Percentiles rank a stretch among this genome's conserved stretches.
These are phyloP conservation scores for Hyposoter didymator DNA, from an alignment of 2,888 invertebrate species.

Conservation along the genomic window DNA sequence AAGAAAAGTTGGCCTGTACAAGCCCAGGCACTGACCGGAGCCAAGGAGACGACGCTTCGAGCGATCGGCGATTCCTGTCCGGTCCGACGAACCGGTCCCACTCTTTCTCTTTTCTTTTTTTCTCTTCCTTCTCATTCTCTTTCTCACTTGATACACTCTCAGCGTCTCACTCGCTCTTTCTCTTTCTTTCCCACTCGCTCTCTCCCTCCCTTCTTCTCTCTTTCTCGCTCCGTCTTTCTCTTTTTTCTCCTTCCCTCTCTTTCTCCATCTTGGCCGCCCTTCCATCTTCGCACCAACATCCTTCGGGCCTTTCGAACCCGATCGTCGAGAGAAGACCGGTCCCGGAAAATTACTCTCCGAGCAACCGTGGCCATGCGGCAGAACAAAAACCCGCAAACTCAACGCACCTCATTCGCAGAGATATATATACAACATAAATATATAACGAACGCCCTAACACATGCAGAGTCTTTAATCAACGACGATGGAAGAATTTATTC, in stretches of 20 bases:
- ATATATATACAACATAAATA: background rate
- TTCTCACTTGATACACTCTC: conserved; percentile 36
- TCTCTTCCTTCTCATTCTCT: conserved; percentile 47
- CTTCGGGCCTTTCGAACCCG: conserved; percentile 70
- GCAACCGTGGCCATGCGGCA: conserved; percentile 68
- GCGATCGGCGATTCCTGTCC: conserved; percentile 79
- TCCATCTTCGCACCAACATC: conserved; percentile 61
- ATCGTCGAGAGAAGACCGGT: conserved; percentile 75
- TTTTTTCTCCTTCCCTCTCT: conserved; percentile 43
- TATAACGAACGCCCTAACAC: background rate
- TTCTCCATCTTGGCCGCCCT: conserved; percentile 49
- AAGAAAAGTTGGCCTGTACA: conserved; percentile 81
- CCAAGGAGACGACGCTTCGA: conserved; percentile 80
- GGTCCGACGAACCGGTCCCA: conserved; percentile 75
- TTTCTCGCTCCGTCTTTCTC: conserved; percentile 50
- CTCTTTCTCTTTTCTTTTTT: conserved; percentile 70
- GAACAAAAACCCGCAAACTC: conserved; percentile 69
- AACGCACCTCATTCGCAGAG: conserved; percentile 19
- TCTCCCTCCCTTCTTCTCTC: conserved; percentile 39
- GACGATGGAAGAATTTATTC: background rate
- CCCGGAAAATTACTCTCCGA: conserved; percentile 77
- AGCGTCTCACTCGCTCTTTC: conserved; percentile 29
- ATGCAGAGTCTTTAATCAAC: background rate
- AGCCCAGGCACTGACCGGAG: conserved; percentile 81
- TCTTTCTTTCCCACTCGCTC: conserved; percentile 49